Evolutionary conservation across 1,140 invertebrate species (phyloP), one percentile per base, ranked within the genome.

Genomic region (Aphidius gifuensis): DNA sequence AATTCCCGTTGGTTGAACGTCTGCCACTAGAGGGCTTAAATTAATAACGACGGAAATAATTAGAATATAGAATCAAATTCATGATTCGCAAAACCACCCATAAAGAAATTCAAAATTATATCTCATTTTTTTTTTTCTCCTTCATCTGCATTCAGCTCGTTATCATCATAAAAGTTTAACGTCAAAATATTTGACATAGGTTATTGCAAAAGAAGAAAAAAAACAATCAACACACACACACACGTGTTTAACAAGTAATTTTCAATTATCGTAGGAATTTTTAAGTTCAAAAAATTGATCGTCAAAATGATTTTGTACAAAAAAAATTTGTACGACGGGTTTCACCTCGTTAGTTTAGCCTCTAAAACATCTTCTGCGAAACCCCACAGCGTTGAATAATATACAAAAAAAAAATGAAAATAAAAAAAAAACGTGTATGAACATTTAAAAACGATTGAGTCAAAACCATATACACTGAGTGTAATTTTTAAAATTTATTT

Each of bases 121-220:
- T 32, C 4, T 32, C 4, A 32, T 32, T 32, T 32, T 32, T 32
- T 23, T 32, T 32, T 32, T 32, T 32, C 4, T 32, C 1, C 4
- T 32, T 1, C 23, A 32, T 32, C 23, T 32, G 1, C 23, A 32
- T 32, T 32, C 23, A 32, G 23, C 23, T 32, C 23, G 23, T 32
- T 32, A 32, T 32, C 23, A 32, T 32, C 23, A 32, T 32, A 32
- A 32, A 32, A 32, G 23, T 32, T 23, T 40, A 53, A 62, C 58
- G 65, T 66, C 65, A 66, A 62, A 66, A 66, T 62, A 66, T 66
- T 66, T 66, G 65, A 66, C 58, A 62, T 66, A 61, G 65, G 65
- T 64, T 56, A 55, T 56, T 51, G 54, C 45, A 59, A 63, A 56
- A 32, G 50, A 47, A 64, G 9, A 8, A 39, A 9, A 38, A 6